Evolutionary conservation across 1,140 invertebrate species (phyloP), one percentile per base, ranked within the genome.

Genomic region (Nomia melanderi): DNA sequence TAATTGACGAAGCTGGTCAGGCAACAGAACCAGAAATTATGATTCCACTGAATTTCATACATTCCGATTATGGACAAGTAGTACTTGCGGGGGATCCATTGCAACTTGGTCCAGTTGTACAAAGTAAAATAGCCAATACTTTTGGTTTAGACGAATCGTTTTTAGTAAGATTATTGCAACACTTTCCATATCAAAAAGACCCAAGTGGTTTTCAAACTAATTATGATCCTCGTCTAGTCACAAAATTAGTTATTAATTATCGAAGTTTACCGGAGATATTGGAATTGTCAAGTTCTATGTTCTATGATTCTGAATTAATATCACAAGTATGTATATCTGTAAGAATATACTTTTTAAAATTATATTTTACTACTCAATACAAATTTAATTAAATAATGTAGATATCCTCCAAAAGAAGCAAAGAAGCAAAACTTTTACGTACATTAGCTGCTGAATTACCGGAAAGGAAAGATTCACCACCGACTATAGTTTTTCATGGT

Each of bases 1-100:
- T 98, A 63, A 93, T 98, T 59, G 98, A 99, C 89, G 98, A 99
- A 93, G 96, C 97, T 60, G 98, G 97, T 0, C 97, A 98, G 88
- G 95, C 96, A 7, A 97, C 95, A 3, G 98, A 99, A 92, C 96
- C 97, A 11, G 98, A 99, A 92, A 94, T 95, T 54, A 93, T 98
- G 91, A 94, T 98, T 82, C 95, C 97, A 1, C 88, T 97, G 39
- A 90, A 85, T 65, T 89, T 92, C 31, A 89, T 92, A 65, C 93
- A 93, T 77, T 81, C 92, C 14, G 87, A 91, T 78, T 36, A 82
- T 50, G 94, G 95, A 2, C 96, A 96, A 91, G 94, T 97, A 9
- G 92, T 98, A 75, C 91, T 99, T 6, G 96, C 97, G 77, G 98
- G 98, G 9, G 98, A 99, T 94, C 98, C 97, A 20, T 93, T 96